Percentiles rank a stretch among this genome's conserved stretches.
These are phyloP conservation scores for Apogon hyalosoma DNA, from an alignment of 2,797 vertebrate species.

Conservation along the genomic window DNA sequence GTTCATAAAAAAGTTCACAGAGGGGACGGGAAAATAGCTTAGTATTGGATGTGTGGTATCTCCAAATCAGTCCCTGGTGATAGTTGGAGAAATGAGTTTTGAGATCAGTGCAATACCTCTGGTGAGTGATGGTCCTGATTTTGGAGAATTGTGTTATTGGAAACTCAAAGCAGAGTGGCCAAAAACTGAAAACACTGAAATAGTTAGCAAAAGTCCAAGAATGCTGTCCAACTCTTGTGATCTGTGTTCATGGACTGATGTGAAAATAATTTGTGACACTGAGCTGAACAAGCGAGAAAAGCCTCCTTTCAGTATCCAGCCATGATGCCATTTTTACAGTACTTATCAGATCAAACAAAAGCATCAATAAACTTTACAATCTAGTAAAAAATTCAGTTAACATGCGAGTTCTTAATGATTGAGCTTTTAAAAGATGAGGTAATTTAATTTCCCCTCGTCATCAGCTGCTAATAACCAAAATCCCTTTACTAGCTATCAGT, in stretches of 20 bases:
- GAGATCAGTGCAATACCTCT: constrained; percentile 27
- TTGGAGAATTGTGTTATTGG: constrained; percentile 40
- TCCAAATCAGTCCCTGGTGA: constrained; percentile 35
- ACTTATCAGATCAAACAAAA: constrained; percentile 4
- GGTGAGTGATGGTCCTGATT: constrained; percentile 27
- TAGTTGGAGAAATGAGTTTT: constrained; percentile 41
- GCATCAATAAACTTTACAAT: constrained; percentile 4
- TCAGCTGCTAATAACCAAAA: neutral
- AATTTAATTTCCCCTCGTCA: neutral
- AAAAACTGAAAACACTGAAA: constrained; percentile 24
- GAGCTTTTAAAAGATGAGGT: constrained; percentile 8
- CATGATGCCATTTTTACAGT: neutral
- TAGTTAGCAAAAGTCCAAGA: constrained; percentile 1
- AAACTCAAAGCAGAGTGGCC: constrained; percentile 42
- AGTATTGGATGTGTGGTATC: constrained; percentile 9
- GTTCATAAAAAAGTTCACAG: constrained; percentile 57
- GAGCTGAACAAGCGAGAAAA: constrained; percentile 20
- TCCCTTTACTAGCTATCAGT: constrained; percentile 2
- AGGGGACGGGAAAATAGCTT: constrained; percentile 39
- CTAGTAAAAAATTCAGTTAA: constrained; percentile 1
- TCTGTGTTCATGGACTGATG: constrained; percentile 27
- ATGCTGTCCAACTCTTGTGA: constrained; percentile 16
- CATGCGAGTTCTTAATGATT: neutral
- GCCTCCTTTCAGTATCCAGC: constrained; percentile 31
- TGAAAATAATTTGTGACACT: constrained; percentile 41